Evolutionary conservation across 2,888 invertebrate genomes (phyloP).

Genomic region (Heliconius sara): DNA sequence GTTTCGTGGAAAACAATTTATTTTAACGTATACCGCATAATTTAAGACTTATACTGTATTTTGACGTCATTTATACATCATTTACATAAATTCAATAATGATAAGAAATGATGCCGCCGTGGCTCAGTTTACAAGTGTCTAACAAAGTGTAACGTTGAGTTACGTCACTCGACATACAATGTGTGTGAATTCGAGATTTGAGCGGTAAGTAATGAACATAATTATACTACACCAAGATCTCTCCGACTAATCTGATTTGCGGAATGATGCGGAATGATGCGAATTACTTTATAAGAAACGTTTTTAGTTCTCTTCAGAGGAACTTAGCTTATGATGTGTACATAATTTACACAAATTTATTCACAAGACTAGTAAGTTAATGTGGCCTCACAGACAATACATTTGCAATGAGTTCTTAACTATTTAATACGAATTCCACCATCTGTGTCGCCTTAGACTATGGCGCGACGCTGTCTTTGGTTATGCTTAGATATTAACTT

Average conservation of each 20-base stretch:
- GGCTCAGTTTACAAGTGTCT: too few species aligned
- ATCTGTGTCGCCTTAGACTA: background rate
- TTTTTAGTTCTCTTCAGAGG: too few species aligned
- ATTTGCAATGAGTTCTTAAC: background rate
- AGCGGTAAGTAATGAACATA: too few species aligned
- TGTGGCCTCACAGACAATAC: background rate
- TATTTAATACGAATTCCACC: conserved; percentile 5
- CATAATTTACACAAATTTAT: background rate
- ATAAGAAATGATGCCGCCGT: background rate
- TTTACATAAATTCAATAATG: conserved; percentile 13
- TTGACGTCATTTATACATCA: conserved; percentile 1
- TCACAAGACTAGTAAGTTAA: background rate
- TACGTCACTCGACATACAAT: too few species aligned
- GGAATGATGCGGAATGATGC: too few species aligned
- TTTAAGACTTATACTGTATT: conserved; percentile 1
- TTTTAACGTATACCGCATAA: conserved; percentile 49
- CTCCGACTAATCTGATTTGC: too few species aligned
- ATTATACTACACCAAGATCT: too few species aligned
- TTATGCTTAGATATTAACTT: background rate
- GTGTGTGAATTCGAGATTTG: too few species aligned
- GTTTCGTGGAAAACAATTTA: conserved; percentile 61
- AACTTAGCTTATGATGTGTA: background rate
- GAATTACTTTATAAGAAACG: too few species aligned
- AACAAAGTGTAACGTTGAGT: too few species aligned
- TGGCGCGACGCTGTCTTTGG: background rate